A percentile compares a stretch with the other conserved stretches of the same genome.
Conservation (phyloP, 2,113 vertebrate species). For the Sus scrofa region DNA sequence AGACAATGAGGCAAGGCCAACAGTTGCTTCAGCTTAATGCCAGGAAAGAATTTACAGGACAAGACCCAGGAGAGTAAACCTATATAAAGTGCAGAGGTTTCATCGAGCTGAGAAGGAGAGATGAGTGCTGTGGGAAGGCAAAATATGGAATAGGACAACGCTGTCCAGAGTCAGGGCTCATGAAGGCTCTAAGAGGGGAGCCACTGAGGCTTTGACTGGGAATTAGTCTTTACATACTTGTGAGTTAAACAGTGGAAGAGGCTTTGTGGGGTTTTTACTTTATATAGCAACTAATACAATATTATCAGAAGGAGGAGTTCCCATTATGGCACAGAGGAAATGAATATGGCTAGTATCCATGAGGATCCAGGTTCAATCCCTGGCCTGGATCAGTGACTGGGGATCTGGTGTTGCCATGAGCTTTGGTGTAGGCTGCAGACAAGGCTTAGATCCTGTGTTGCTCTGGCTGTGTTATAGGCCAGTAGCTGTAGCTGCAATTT, state of each 20-base stretch:
- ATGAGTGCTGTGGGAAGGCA: not conserved
- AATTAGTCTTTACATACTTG: not conserved
- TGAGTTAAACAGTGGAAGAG: not conserved
- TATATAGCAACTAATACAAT: not conserved
- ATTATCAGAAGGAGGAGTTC: not conserved
- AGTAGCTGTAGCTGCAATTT: no score
- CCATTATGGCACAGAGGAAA: no score
- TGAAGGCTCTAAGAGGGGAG: not conserved
- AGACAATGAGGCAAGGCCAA: not conserved
- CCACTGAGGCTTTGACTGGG: not conserved
- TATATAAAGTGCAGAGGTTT: not conserved
- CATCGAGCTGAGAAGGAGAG: not conserved
- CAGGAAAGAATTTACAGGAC: not conserved
- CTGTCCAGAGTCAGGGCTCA: no score
- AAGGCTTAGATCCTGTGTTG: no score
- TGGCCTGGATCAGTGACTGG: no score
- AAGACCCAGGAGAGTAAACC: not conserved
- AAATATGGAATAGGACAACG: not conserved
- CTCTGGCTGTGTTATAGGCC: no score
- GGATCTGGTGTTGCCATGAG: no score
- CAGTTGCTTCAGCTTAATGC: not conserved
- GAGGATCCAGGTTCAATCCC: no score
- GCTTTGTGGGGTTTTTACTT: not conserved
- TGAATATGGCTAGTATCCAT: no score
- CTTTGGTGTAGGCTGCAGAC: no score